These are phyloP conservation scores for Halisarca cf. caerulea DNA, from an alignment of 37 sponge, comb jelly and placozoan genomes.

Conservation along the genomic window DNA sequence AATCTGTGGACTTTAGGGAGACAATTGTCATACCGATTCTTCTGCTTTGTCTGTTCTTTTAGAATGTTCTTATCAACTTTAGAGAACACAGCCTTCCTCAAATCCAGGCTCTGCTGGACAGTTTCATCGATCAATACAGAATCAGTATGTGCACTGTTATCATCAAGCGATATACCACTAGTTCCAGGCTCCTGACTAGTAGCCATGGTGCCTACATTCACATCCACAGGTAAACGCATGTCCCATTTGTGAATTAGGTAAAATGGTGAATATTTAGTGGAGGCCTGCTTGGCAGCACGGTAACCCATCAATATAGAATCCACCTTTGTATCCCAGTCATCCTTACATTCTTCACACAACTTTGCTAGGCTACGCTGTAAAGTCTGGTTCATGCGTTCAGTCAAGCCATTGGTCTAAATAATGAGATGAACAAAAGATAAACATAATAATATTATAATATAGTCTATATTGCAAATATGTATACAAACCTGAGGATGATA, in stretches of 20 bases:
- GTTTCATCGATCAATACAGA: not conserved
- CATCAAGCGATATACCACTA: not conserved
- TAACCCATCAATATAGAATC: constrained; percentile 40
- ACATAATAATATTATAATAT: not conserved
- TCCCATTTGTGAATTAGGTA: constrained; percentile 28
- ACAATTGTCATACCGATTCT: constrained; percentile 4
- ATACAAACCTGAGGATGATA: constrained; percentile 46
- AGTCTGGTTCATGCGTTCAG: constrained; percentile 44
- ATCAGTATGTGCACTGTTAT: not conserved
- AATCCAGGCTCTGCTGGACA: not conserved
- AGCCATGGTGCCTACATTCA: not conserved
- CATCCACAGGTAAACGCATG: constrained; percentile 16
- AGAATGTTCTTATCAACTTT: constrained; percentile 25
- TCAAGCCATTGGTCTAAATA: constrained; percentile 43
- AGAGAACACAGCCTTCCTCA: not conserved
- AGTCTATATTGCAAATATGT: not conserved
- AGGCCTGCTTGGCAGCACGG: constrained; percentile 26
- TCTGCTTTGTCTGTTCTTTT: constrained; percentile 28
- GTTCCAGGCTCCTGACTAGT: not conserved
- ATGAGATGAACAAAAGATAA: not conserved
- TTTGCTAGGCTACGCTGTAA: constrained; percentile 28
- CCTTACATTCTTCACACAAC: constrained; percentile 33
- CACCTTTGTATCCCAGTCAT: constrained; percentile 43
- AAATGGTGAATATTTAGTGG: constrained; percentile 42
- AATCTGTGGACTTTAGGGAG: constrained; percentile 2